Percentiles rank a stretch among this genome's conserved stretches.
Evolutionary conservation across 2,888 invertebrate genomes (phyloP).

Genomic region (Ennomos fuscantarius): DNA sequence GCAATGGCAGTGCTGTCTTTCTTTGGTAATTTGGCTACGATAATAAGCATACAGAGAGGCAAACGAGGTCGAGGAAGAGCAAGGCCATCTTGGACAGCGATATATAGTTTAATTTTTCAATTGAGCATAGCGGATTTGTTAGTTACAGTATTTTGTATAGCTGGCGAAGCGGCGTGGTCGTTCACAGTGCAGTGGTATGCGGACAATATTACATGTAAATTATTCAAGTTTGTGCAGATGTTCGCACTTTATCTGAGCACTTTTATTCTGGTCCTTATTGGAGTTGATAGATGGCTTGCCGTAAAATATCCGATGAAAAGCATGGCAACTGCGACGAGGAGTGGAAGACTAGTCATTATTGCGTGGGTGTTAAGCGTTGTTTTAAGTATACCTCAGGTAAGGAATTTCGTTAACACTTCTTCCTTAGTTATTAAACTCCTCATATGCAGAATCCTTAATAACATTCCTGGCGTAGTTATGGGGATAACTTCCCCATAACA

Average conservation of each 20-base stretch:
- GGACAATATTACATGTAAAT: conserved; percentile 90
- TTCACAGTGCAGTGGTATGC: conserved; percentile 93
- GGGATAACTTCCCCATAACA: too few relatives aligned
- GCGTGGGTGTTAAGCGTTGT: conserved; percentile 90
- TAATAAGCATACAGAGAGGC: conserved; percentile 89
- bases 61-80: conserved; percentile 83
- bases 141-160: conserved; percentile 92
- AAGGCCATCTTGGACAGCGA: conserved; percentile 88
- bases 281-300: conserved; percentile 92
- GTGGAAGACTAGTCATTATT: conserved; percentile 87
- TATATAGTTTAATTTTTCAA: conserved; percentile 92
- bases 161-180: conserved; percentile 92
- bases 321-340: conserved; percentile 88
- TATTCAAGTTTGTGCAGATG: conserved; percentile 93
- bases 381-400: conserved; percentile 93
- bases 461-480: conserved; percentile 9
- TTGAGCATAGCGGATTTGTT: conserved; percentile 93
- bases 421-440: conserved; percentile 7
- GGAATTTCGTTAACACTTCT: conserved; percentile 43
- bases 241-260: conserved; percentile 93
- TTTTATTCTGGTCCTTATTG: conserved; percentile 92
- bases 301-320: conserved; percentile 92
- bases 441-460: conserved; percentile 6
- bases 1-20: conserved; percentile 90
- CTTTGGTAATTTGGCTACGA: conserved; percentile 90